Evolutionary conservation across 2,888 invertebrate genomes (phyloP).

Genomic region (Aporophyla nigra): DNA sequence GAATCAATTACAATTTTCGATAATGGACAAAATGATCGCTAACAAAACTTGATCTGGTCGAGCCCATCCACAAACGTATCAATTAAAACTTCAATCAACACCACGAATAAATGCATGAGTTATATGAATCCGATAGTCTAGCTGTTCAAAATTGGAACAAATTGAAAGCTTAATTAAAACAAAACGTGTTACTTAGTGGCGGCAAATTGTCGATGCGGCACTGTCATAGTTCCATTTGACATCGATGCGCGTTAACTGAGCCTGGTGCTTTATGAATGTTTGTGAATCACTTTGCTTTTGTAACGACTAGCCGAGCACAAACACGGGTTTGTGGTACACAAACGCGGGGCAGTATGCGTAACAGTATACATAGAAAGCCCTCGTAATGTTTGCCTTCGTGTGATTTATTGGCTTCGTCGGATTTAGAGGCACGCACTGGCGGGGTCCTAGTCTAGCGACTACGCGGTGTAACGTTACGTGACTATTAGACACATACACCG

Average conservation of each 20-base stretch:
- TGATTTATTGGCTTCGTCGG: slow-evolving; percentile 91
- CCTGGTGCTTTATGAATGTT: slow-evolving; percentile 75
- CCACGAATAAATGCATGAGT: slow-evolving; percentile 32
- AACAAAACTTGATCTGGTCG: background rate
- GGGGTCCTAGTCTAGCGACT: slow-evolving; percentile 69
- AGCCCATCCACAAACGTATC: slow-evolving; percentile 1
- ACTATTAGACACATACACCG: slow-evolving; percentile 80
- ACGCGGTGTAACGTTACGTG: slow-evolving; percentile 85
- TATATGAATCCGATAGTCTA: slow-evolving; percentile 25
- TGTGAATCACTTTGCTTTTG: slow-evolving; percentile 84
- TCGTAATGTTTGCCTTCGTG: slow-evolving; percentile 90
- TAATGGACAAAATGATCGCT: background rate
- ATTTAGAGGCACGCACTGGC: slow-evolving; percentile 87
- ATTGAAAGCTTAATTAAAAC: slow-evolving; percentile 56
- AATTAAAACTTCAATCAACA: slow-evolving; percentile 33
- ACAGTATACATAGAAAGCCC: slow-evolving; percentile 87
- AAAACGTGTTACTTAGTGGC: slow-evolving; percentile 41
- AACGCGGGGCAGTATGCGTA: slow-evolving; percentile 80
- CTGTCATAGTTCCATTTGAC: slow-evolving; percentile 60
- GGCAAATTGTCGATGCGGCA: slow-evolving; percentile 41
- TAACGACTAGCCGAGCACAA: slow-evolving; percentile 81
- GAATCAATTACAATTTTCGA: background rate
- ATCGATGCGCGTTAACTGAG: slow-evolving; percentile 59
- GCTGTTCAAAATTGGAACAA: slow-evolving; percentile 40
- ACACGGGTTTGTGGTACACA: slow-evolving; percentile 71